Base-by-base conservation (phyloP, 1,140 invertebrate species). In the Lordiphosa clarofinis region DNA sequence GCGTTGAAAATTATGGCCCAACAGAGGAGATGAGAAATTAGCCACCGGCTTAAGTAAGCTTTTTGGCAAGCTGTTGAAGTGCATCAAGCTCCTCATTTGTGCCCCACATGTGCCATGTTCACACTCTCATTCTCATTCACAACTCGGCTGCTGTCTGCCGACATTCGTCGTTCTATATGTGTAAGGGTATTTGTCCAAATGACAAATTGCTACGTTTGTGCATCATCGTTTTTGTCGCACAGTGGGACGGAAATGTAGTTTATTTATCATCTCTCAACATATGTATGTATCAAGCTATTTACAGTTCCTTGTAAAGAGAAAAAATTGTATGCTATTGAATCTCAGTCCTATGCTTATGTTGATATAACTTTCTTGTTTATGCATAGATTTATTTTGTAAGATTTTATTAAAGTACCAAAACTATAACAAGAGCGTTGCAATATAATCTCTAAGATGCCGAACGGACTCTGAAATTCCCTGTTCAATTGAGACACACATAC, bases 131-230 rank as follows among this genome's bases (percentile, higher is more conserved):
- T 8, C n/a, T 7, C 35, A 35, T 55, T 44, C 54, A 39, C 11
- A 47, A 8, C 21, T 55, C 40, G 36, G 21, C 8, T 46, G 43
- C 43, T 28, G 31, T 28, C 60, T 64, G 59, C 75, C 72, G 68
- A 6, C 24, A 1, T 82, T 82, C 72, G 54, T 84, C 67, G 56
- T 64, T 38, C 49, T 7, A 5, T 6, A 28, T 7, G 24, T 28
- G 6, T 28, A 67, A 72, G 58, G 82, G 75, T 75, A 76, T 82
- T 82, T 82, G 78, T 46, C 56, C 72, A 84, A 75, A 82, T 82
- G 76, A 82, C 76, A 82, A 82, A 82, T 82, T 82, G 72, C 76
- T n/a, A n/a, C n/a, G n/a, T n/a, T n/a, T n/a, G n/a, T n/a, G n/a
- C n/a, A 43, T 65, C 37, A 61, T 55, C 37, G 50, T 54, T 24